Evolutionary conservation across 2,113 vertebrate genomes (phyloP).

Genomic region (Acanthisitta chloris): DNA sequence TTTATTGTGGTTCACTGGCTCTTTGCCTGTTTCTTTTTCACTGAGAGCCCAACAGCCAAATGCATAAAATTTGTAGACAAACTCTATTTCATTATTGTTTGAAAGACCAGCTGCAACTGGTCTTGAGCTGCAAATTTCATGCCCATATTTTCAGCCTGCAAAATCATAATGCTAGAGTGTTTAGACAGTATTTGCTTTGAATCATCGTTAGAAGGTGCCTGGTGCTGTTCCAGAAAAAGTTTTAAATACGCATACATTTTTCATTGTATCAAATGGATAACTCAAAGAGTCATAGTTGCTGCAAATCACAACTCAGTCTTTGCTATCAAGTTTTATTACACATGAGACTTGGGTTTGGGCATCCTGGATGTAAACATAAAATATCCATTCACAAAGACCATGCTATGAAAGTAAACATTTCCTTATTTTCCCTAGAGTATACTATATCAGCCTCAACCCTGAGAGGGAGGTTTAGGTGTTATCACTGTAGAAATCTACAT

Average conservation of each 20-base stretch:
- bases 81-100: constrained; percentile 1
- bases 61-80: not conserved
- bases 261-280: not conserved
- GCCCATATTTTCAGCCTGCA: not conserved
- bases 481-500: not conserved
- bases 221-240: not conserved
- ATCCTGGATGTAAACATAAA: not conserved
- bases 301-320: not conserved
- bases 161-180: not conserved
- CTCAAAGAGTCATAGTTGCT: not conserved
- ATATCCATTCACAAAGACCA: not conserved
- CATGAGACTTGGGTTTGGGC: not conserved
- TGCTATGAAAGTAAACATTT: not conserved
- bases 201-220: not conserved
- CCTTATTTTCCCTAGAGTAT: not conserved
- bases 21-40: not conserved
- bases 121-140: not conserved
- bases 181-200: not conserved
- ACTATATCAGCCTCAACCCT: not conserved
- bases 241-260: not conserved
- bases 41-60: constrained; percentile 22
- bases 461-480: not conserved
- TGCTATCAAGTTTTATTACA: not conserved
- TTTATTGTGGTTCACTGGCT: constrained; percentile 40
- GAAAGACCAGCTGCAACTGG: constrained; percentile 17